These are phyloP conservation scores for Ylistrum balloti DNA, from an alignment of 1,140 invertebrate species.

Conservation along the genomic window DNA sequence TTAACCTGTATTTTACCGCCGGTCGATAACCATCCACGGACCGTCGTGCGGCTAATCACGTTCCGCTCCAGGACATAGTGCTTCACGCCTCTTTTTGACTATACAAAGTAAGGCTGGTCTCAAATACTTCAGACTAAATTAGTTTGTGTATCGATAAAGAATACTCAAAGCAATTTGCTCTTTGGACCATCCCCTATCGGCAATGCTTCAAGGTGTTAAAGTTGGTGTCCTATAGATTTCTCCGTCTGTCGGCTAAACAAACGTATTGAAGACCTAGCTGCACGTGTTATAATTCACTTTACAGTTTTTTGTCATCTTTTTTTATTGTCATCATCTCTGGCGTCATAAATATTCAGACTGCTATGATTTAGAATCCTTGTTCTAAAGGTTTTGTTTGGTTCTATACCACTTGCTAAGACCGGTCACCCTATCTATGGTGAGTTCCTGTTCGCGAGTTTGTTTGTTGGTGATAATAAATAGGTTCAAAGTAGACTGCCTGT, in stretches of 20 bases:
- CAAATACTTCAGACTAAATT: conserved; percentile 34
- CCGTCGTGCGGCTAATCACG: conserved; percentile 22
- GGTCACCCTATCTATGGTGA: too few species aligned
- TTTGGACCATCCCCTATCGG: neutral
- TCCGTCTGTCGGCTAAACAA: neutral
- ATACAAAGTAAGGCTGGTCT: neutral
- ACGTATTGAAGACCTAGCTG: neutral
- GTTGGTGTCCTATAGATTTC: neutral
- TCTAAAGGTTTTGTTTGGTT: too few species aligned
- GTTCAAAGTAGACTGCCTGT: too few species aligned
- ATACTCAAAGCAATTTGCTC: conserved; percentile 2
- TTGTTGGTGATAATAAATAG: too few species aligned
- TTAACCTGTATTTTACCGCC: neutral
- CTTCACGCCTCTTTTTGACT: conserved; percentile 32
- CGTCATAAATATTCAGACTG: neutral
- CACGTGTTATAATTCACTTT: neutral
- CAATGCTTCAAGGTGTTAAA: conserved; percentile 8
- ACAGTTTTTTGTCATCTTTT: neutral
- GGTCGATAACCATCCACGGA: conserved; percentile 13
- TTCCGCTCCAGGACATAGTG: conserved; percentile 24
- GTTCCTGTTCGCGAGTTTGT: too few species aligned
- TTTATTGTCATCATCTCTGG: neutral
- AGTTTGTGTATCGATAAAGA: neutral
- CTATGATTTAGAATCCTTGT: neutral
- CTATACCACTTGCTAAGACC: too few species aligned